phyloP scores from a whole-genome alignment of 2,888 invertebrate genomes.

The Clistopyga incitator region DNA sequence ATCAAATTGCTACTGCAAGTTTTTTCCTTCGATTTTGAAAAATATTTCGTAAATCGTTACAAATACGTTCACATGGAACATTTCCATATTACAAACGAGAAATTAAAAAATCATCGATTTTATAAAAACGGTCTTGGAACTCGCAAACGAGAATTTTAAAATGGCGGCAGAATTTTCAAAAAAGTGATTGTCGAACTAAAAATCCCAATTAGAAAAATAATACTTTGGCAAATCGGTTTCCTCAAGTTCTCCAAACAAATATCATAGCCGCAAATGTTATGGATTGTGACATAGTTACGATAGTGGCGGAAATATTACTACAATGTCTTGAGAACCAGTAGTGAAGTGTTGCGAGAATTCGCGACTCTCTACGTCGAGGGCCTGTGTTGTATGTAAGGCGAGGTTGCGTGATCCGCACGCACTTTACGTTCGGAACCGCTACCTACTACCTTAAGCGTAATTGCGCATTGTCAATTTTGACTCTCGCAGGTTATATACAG shows the following conservation, averaged over 20 bases:
- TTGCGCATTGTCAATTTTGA: conserved; percentile 55
- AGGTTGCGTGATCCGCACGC: conserved; percentile 7
- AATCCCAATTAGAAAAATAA: no score
- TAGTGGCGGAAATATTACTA: not conserved
- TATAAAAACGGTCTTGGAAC: no score
- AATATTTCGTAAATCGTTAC: no score
- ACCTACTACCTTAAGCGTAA: conserved; percentile 28
- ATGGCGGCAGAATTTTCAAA: no score
- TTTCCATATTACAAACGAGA: no score
- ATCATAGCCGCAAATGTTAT: not conserved
- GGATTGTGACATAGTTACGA: conserved; percentile 16
- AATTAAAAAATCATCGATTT: no score
- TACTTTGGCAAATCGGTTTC: not conserved
- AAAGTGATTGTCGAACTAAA: no score
- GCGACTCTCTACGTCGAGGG: not conserved
- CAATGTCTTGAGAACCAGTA: conserved; percentile 24
- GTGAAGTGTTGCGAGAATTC: conserved; percentile 9
- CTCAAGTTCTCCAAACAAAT: not conserved
- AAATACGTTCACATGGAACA: no score
- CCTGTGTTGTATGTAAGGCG: not conserved
- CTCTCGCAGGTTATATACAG: conserved; percentile 4
- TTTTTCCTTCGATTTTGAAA: no score
- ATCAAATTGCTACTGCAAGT: no score
- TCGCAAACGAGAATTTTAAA: no score
- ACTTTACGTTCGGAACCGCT: conserved; percentile 48